Conservation (phyloP, 2,113 vertebrate species). For the Indicator maculatus region DNA sequence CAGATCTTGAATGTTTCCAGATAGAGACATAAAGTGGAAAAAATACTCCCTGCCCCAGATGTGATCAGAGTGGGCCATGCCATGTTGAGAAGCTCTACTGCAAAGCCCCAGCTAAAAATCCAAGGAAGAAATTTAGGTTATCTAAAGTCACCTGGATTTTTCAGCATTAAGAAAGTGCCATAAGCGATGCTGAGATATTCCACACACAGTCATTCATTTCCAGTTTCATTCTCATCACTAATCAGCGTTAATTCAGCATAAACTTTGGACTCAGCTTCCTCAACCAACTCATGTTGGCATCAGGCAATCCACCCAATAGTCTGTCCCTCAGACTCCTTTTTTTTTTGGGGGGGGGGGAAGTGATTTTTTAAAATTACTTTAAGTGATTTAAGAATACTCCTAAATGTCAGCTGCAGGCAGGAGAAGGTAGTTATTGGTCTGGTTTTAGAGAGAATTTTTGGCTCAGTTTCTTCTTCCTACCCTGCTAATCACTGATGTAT, state of each 20-base stretch:
- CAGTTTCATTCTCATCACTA: slow-evolving; percentile 1
- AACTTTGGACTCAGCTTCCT: slow-evolving; percentile 17
- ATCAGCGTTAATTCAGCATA: slow-evolving; percentile 43
- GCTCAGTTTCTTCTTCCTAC: slow-evolving; percentile 33
- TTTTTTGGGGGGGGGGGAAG: neutral
- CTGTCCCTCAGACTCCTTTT: slow-evolving; percentile 27
- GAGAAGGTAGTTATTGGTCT: slow-evolving; percentile 56
- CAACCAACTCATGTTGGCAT: neutral
- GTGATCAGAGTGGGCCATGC: neutral
- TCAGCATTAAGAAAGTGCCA: slow-evolving; percentile 5
- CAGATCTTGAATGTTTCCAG: neutral
- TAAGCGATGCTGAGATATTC: neutral
- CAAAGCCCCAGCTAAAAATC: neutral
- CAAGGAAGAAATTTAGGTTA: neutral
- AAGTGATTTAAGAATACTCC: slow-evolving; percentile 51
- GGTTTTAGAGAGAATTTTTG: slow-evolving; percentile 53
- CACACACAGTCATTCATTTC: neutral
- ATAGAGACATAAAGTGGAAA: neutral
- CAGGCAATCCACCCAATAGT: slow-evolving; percentile 10
- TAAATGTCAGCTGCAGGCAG: slow-evolving; percentile 61
- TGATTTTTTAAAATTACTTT: slow-evolving; percentile 63
- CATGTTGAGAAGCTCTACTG: neutral
- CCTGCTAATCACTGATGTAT: slow-evolving; percentile 55
- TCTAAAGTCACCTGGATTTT: neutral
- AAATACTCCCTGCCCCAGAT: neutral